A percentile compares a stretch with the other conserved stretches of the same genome.
Evolutionary conservation across 2,888 invertebrate genomes (phyloP).

Genomic region (Lypha dubia): DNA sequence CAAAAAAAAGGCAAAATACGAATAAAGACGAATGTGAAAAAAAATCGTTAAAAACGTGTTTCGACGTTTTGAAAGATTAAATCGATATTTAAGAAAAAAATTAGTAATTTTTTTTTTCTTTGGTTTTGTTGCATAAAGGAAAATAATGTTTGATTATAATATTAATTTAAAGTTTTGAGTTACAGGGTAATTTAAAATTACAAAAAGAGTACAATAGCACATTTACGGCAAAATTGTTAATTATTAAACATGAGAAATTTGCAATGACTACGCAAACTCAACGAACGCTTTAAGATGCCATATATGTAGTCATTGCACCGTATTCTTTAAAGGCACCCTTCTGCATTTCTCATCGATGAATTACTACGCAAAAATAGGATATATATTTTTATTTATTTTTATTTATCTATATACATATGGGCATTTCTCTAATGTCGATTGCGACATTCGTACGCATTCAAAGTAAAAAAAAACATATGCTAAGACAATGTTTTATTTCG

Average conservation of each 20-base stretch:
- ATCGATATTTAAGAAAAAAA: constrained; percentile 45
- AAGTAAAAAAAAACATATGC: too few relatives aligned
- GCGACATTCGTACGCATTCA: too few relatives aligned
- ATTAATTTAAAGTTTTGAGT: constrained; percentile 60
- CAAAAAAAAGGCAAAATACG: constrained; percentile 43
- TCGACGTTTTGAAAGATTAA: constrained; percentile 62
- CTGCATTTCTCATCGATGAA: too few relatives aligned
- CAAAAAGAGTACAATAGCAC: constrained; percentile 22
- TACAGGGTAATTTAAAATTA: constrained; percentile 47
- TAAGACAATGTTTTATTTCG: too few relatives aligned
- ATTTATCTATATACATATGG: too few relatives aligned
- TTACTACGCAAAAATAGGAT: too few relatives aligned
- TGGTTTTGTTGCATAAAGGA: constrained; percentile 27
- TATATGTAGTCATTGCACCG: not conserved
- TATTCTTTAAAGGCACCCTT: not conserved
- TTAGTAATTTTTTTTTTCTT: not conserved
- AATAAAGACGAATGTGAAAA: constrained; percentile 44
- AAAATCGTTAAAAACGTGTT: constrained; percentile 64
- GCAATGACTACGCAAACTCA: constrained; percentile 56
- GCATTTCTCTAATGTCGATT: too few relatives aligned
- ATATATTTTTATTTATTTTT: too few relatives aligned
- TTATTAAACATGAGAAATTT: constrained; percentile 51
- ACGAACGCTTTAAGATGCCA: not conserved
- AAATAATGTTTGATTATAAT: constrained; percentile 52
- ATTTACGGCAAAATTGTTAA: constrained; percentile 32